These are phyloP conservation scores for Crematogaster levior DNA, from an alignment of 2,888 invertebrate species.

Conservation along the genomic window DNA sequence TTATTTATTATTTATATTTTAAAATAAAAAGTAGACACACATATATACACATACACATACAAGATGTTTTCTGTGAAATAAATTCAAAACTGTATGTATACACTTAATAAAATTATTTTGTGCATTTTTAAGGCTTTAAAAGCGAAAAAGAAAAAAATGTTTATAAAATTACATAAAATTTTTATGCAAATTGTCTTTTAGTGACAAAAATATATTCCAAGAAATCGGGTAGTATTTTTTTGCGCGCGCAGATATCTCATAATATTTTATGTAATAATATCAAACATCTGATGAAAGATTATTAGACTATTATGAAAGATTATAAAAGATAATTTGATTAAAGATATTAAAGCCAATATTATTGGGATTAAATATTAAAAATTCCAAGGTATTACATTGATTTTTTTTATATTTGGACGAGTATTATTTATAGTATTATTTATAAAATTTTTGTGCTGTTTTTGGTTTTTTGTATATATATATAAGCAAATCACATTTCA, in stretches of 20 bases:
- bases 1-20: background rate
- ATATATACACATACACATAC: too few relatives aligned
- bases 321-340: background rate
- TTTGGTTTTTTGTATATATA: background rate
- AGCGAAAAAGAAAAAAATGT: background rate
- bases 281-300: background rate
- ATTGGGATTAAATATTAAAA: background rate
- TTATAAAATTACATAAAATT: background rate
- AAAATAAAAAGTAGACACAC: background rate
- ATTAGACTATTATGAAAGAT: too few relatives aligned
- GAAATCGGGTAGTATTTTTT: background rate
- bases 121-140: background rate
- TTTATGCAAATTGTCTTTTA: background rate
- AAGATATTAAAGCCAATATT: constrained; percentile 8
- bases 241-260: background rate
- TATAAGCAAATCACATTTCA: constrained; percentile 36
- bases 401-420: background rate
- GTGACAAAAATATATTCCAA: background rate
- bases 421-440: too few relatives aligned
- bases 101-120: background rate
- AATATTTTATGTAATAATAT: background rate
- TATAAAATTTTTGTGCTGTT: background rate
- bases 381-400: background rate
- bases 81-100: background rate
- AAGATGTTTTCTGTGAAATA: background rate